phyloP scores from a whole-genome alignment of 2,113 vertebrate genomes.

The Thinocorus orbignyianus region DNA sequence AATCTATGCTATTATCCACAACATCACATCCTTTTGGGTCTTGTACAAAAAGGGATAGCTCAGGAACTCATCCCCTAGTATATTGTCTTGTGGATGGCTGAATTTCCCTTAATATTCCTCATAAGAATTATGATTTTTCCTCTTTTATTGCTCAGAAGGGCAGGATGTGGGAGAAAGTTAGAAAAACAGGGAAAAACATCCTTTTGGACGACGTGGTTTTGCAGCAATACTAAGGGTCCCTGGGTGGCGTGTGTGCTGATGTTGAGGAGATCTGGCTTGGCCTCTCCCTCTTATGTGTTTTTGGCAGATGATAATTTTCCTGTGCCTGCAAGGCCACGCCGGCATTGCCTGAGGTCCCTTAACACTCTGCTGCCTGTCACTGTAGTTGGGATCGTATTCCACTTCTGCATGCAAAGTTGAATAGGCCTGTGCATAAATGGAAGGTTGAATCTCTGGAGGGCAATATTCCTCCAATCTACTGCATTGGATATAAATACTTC shows the following conservation, averaged over 20 bases:
- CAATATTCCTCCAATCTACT: neutral
- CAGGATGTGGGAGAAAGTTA: neutral
- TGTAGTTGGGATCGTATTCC: neutral
- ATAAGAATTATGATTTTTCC: neutral
- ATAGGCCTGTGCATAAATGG: neutral
- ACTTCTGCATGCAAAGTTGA: neutral
- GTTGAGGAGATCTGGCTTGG: neutral
- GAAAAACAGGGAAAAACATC: neutral
- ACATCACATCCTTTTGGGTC: neutral
- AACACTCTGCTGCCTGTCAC: neutral
- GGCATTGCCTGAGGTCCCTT: neutral
- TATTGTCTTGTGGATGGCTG: neutral
- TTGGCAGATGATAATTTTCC: neutral
- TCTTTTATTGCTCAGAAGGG: neutral
- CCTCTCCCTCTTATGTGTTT: neutral
- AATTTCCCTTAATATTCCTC: neutral
- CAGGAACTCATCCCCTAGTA: neutral
- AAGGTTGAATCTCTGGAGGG: neutral
- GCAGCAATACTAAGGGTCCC: neutral
- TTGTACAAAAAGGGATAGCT: neutral
- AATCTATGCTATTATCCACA: neutral
- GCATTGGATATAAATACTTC: neutral
- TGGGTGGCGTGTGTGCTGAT: neutral
- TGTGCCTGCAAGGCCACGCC: neutral
- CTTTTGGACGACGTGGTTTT: neutral